Conservation (phyloP, 2,797 vertebrate genomes). For the Danio choprae region DNA sequence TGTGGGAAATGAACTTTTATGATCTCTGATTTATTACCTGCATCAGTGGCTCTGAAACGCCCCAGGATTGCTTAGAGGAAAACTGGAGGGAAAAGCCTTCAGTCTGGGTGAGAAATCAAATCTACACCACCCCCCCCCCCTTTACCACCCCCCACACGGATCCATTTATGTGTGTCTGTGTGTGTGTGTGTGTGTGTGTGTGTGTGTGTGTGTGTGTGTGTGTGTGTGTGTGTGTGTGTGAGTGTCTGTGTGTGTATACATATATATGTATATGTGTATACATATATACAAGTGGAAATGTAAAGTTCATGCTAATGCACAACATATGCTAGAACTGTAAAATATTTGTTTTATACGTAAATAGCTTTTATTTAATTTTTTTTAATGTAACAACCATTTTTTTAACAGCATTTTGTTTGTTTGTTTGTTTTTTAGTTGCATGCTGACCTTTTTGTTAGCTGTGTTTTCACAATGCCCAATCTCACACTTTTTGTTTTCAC, state of each 20-base stretch:
- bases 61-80: slow-evolving; percentile 60
- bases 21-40: slow-evolving; percentile 70
- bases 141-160: neutral
- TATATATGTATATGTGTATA: neutral
- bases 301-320: no score
- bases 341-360: no score
- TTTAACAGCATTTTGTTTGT: neutral
- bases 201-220: slow-evolving; percentile 50
- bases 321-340: no score
- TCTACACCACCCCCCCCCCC: slow-evolving; percentile 4
- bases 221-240: no score
- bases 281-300: no score
- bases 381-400: neutral
- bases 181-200: slow-evolving; percentile 17
- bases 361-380: neutral
- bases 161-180: slow-evolving; percentile 30
- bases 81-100: slow-evolving; percentile 57
- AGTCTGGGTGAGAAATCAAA: slow-evolving; percentile 62
- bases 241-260: no score
- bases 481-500: neutral
- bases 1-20: slow-evolving; percentile 61
- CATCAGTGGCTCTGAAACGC: slow-evolving; percentile 62
- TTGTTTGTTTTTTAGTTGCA: slow-evolving; percentile 30
- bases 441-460: neutral
- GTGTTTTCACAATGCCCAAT: neutral